Evolutionary conservation across 2,888 invertebrate species (phyloP).

Genomic region (Agrotis exclamationis): DNA sequence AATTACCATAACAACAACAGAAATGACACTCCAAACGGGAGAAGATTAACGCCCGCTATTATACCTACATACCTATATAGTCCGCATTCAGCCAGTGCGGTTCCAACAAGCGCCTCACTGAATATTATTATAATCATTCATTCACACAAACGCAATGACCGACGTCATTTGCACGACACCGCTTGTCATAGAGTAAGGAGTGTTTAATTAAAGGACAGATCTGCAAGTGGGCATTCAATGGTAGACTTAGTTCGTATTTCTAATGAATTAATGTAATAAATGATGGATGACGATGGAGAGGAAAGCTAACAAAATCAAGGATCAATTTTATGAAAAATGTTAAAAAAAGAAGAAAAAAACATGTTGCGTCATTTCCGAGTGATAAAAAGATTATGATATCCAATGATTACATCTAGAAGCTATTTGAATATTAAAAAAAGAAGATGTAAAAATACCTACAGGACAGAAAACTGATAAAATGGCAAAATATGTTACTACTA

Average conservation of each 20-base stretch:
- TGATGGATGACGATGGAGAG: too few relatives aligned
- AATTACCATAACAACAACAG: slow-evolving; percentile 21
- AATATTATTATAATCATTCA: slow-evolving; percentile 79
- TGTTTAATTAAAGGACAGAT: background rate
- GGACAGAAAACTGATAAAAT: too few relatives aligned
- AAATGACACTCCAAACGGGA: slow-evolving; percentile 6
- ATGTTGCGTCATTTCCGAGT: too few relatives aligned
- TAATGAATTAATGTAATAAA: background rate
- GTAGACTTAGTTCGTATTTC: too few relatives aligned
- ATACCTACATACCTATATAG: slow-evolving; percentile 37
- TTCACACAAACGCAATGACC: slow-evolving; percentile 76
- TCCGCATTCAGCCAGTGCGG: slow-evolving; percentile 57
- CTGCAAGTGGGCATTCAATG: slow-evolving; percentile 25
- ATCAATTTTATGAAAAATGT: too few relatives aligned
- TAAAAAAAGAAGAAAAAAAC: too few relatives aligned
- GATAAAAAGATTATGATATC: too few relatives aligned
- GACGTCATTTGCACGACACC: slow-evolving; percentile 67
- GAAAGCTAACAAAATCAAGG: too few relatives aligned
- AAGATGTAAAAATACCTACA: too few relatives aligned
- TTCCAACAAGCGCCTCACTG: slow-evolving; percentile 68
- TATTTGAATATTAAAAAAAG: too few relatives aligned
- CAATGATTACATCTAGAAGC: too few relatives aligned
- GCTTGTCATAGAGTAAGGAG: slow-evolving; percentile 56
- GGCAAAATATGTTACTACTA: too few relatives aligned
- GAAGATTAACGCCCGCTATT: slow-evolving; percentile 40